Conservation (phyloP, 2,113 vertebrate species). For the Dinomys branickii region DNA sequence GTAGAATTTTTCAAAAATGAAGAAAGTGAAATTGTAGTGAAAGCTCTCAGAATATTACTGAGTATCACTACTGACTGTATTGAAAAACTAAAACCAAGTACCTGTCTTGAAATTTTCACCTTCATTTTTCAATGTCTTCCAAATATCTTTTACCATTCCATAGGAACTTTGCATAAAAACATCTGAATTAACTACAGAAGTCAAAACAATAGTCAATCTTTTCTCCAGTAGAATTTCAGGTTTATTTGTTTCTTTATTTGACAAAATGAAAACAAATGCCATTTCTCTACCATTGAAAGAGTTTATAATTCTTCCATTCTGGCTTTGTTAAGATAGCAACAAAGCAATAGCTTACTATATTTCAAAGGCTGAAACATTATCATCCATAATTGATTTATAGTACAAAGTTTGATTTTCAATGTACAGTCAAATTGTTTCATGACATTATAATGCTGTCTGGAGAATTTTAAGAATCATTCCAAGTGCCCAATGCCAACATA, state of each 20-base stretch:
- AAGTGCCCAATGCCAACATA: neutral
- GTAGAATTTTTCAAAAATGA: slow-evolving; percentile 84
- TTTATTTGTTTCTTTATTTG: slow-evolving; percentile 53
- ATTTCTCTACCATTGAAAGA: slow-evolving; percentile 28
- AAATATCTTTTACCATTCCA: neutral
- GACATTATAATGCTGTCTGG: neutral
- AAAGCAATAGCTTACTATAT: neutral
- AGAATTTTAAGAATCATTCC: neutral
- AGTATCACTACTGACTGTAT: slow-evolving; percentile 84
- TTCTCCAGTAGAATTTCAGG: neutral
- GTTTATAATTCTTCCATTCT: slow-evolving; percentile 61
- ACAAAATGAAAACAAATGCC: slow-evolving; percentile 59
- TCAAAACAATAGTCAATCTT: slow-evolving; percentile 40
- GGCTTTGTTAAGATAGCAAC: slow-evolving; percentile 16
- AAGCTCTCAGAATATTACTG: slow-evolving; percentile 92
- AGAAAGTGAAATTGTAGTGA: slow-evolving; percentile 87
- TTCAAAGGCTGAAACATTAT: slow-evolving; percentile 58
- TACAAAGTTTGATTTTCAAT: slow-evolving; percentile 12
- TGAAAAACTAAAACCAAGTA: slow-evolving; percentile 70
- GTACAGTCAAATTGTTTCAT: slow-evolving; percentile 14
- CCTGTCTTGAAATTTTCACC: neutral
- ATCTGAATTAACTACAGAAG: slow-evolving; percentile 56
- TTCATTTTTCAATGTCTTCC: slow-evolving; percentile 48
- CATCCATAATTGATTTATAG: slow-evolving; percentile 29
- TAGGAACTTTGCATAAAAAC: slow-evolving; percentile 10